Conservation (phyloP, 2,888 invertebrate species). For the Halocaridina rubra region DNA sequence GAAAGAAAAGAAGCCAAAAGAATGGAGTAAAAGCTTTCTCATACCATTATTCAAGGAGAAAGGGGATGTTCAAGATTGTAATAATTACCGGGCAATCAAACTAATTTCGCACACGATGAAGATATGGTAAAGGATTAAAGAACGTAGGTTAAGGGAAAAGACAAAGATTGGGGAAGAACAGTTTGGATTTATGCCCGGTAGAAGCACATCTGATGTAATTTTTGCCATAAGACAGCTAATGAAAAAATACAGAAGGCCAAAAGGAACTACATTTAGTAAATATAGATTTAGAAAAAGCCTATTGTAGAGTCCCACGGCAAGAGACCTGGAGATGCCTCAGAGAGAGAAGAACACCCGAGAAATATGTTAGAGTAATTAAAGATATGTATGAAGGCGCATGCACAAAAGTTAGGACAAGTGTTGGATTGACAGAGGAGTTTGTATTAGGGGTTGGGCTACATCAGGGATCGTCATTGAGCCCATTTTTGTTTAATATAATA, state of each 20-base stretch:
- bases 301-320: no score
- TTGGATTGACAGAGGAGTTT: no score
- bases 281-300: background rate
- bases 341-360: no score
- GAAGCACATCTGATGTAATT: background rate
- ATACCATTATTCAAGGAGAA: background rate
- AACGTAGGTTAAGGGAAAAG: background rate
- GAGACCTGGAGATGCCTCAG: no score
- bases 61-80: background rate
- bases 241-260: background rate
- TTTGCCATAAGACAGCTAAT: background rate
- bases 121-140: background rate
- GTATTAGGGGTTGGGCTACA: no score
- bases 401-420: no score
- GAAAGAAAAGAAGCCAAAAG: background rate
- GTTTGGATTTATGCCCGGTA: background rate
- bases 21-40: background rate
- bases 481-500: no score
- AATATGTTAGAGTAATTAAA: no score
- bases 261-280: background rate
- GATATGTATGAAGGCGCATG: no score
- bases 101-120: background rate
- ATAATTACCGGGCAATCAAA: background rate
- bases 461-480: no score
- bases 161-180: background rate